Evolutionary conservation across 2,888 invertebrate species (phyloP).

Genomic region (Chesias legatella): DNA sequence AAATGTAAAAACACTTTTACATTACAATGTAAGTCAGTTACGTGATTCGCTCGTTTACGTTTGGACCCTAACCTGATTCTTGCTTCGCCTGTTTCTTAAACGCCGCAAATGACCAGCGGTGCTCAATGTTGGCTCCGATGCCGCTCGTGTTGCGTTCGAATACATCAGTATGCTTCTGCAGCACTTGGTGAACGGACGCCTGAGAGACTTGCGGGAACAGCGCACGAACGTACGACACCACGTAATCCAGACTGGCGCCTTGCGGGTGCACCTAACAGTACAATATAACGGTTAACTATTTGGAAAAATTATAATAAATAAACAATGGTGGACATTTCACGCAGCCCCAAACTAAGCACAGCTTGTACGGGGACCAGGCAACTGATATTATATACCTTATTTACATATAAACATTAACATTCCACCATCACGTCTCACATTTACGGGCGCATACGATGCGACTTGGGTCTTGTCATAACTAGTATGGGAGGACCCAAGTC

Average conservation of each 20-base stretch:
- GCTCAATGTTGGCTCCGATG: constrained; percentile 91
- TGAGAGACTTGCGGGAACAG: constrained; percentile 86
- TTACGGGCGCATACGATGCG: no score
- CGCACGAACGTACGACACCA: constrained; percentile 94
- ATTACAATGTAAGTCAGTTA: constrained; percentile 27
- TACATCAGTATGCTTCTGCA: constrained; percentile 88
- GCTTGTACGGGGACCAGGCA: no score
- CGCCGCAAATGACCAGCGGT: constrained; percentile 92
- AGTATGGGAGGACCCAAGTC: no score
- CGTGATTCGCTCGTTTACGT: constrained; percentile 26
- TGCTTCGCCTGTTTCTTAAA: constrained; percentile 60
- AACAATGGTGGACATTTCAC: no score
- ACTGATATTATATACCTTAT: no score
- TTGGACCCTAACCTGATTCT: constrained; percentile 14
- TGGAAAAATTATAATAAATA: no score
- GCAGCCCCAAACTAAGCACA: no score
- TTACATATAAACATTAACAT: no score
- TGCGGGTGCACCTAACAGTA: constrained; percentile 89
- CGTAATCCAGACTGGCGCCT: constrained; percentile 93
- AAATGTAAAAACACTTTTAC: constrained; percentile 2
- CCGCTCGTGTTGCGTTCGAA: constrained; percentile 90
- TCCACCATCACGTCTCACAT: no score
- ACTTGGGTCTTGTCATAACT: no score
- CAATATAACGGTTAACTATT: background rate
- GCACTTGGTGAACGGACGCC: constrained; percentile 87